Base-by-base conservation (phyloP, 2,113 vertebrate species). In the Tauraco erythrolophus region DNA sequence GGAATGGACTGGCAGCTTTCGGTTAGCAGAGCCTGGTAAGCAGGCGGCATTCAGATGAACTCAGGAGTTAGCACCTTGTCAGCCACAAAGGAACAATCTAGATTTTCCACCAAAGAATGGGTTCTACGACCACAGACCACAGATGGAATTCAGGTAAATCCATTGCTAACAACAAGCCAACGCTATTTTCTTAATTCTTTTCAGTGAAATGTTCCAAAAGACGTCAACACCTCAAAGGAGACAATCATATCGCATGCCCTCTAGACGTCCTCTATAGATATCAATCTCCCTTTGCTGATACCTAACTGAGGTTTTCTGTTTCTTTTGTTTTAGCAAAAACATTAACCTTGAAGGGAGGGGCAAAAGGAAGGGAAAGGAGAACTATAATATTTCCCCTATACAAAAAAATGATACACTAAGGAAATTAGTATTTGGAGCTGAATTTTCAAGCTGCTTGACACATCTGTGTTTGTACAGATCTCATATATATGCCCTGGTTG, bases 271-370 rank as follows among this genome's bases (percentile, higher is more conserved):
- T 95, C 75, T 80, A 10, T 7, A 65, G 88, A 95, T 93, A 85
- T 54, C 68, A 35, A 88, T 89, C 82, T 85, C 74, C 72, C 61
- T 80, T 85, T 92, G 84, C 84, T 83, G 70, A 65, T 96, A 88
- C n/a, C 71, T 72, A 91, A 50, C 1, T 33, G 6, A 91, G 45
- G 33, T 83, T 96, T 97, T 95, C 77, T 94, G 53, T 84, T 91
- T 60, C 72, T 94, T 95, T 95, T 87, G 87, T 91, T 58, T 95
- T 94, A 94, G 61, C 28, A 58, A 96, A 96, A 96, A 72, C 53
- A 80, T 82, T 95, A 97, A 97, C 87, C 92, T 97, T 96, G 81
- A 94, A 92, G 72, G 39, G 45, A 92, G 45, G 58, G 53, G 70
- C 35, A 58, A 66, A 85, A 88, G 37, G 31, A 88, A 88, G 14